These are phyloP conservation scores for Indri indri DNA, from an alignment of 2,113 vertebrate species.

Conservation along the genomic window DNA sequence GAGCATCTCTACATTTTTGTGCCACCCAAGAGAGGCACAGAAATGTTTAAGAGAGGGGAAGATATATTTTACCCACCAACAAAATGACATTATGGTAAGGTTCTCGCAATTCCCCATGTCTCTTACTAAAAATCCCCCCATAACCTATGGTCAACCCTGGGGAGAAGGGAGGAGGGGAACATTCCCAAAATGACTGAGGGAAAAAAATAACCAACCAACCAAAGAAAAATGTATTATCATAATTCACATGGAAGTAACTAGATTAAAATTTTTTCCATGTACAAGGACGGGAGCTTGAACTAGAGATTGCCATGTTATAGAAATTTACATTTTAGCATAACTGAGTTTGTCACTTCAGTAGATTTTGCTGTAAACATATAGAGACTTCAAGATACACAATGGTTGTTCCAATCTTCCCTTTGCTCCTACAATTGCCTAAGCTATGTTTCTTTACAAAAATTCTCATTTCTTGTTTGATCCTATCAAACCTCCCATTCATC, in stretches of 20 bases:
- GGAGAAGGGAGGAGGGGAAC: not conserved
- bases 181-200: not conserved
- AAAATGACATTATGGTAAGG: not conserved
- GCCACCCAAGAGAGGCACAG: not conserved
- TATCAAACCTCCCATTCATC: constrained; percentile 8
- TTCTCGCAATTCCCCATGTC: not conserved
- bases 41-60: not conserved
- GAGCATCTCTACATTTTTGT: not conserved
- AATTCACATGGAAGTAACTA: not conserved
- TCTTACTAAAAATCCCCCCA: not conserved
- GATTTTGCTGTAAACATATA: not conserved
- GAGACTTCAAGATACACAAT: not conserved
- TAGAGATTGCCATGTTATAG: not conserved
- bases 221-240: not conserved
- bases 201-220: not conserved
- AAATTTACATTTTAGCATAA: not conserved
- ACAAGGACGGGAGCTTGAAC: not conserved
- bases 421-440: not conserved
- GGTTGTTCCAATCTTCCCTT: not conserved
- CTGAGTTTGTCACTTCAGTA: not conserved
- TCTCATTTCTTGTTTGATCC: not conserved
- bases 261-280: not conserved
- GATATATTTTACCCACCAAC: not conserved
- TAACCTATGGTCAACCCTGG: not conserved
- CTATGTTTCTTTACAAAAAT: not conserved